Base-by-base conservation (phyloP, 1,140 invertebrate species). In the Drosophila elegans region DNA sequence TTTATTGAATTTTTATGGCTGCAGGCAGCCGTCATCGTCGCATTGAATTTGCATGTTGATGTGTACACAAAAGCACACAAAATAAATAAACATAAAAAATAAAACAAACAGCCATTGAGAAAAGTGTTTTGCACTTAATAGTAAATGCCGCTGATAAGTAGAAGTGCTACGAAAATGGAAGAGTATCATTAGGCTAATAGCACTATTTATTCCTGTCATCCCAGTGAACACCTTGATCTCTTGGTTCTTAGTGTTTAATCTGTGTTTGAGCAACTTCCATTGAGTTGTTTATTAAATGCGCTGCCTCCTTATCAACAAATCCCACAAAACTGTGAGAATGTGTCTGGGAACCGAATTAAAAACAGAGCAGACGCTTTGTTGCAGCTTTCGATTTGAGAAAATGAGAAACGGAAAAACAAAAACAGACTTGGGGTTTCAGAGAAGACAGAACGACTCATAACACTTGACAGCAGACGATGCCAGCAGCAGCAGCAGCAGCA, bases 1-100 rank as follows among this genome's bases (percentile, higher is more conserved):
- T 88, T 76, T 75, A 85, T 88, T 82, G 83, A 71, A 66, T 69
- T 85, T 88, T 88, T 82, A 82, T 64, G 78, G 60, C 69, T 75
- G 76, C 71, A 80, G 78, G 78, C 81, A 85, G 74, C 78, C 78
- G 81, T 57, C 73, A 48, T 53, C 73, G 46, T 52, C 25, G 36
- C 45, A 68, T 76, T 79, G 73, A 77, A 86, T 86, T 85, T 82
- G 82, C 82, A 85, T 88, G 73, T 63, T 59, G 74, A 81, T 85
- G 76, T 75, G 54, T 69, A 55, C 72, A 64, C 67, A 61, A 60
- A 46, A 25, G 32, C 53, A 66, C 10, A 46, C 41, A 46, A 56
- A 64, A 32, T 48, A 55, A 59, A 59, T 39, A 76, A 46, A 49
- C 64, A 57, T 76, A 62, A 60, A 77, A 77, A 52, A 53, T 77